Evolutionary conservation across 2,888 invertebrate genomes (phyloP).

Genomic region (Temnothorax ravouxi): DNA sequence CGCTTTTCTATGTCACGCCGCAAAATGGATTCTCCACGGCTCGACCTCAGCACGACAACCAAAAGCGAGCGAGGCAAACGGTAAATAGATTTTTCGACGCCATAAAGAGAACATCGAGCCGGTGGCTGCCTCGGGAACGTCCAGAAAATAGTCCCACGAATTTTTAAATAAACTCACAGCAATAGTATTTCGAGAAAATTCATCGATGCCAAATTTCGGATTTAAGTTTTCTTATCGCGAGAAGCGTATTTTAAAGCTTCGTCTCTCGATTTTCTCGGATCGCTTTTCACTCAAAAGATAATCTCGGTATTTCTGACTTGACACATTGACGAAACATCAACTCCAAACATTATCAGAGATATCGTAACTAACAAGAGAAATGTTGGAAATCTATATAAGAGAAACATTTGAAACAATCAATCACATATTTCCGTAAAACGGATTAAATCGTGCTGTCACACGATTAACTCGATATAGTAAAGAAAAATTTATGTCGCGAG

Average conservation of each 20-base stretch:
- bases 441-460: neutral
- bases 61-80: conserved; percentile 45
- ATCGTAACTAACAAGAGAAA: neutral
- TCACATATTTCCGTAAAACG: neutral
- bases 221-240: neutral
- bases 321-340: neutral
- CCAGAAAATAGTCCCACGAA: conserved; percentile 36
- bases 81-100: conserved; percentile 56
- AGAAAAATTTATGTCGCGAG: conserved; percentile 14
- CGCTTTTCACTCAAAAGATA: neutral
- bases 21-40: conserved; percentile 52
- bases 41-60: conserved; percentile 41
- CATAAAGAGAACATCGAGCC: conserved; percentile 37
- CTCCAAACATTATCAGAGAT: neutral
- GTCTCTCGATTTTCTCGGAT: neutral
- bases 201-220: neutral
- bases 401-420: neutral
- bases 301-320: neutral
- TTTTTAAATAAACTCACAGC: conserved; percentile 7
- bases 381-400: neutral
- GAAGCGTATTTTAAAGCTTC: neutral
- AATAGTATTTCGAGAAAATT: neutral
- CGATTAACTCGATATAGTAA: neutral
- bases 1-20: conserved; percentile 41
- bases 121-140: conserved; percentile 40